Evolutionary conservation across 2,113 vertebrate species (phyloP).

Genomic region (Panurus biarmicus): DNA sequence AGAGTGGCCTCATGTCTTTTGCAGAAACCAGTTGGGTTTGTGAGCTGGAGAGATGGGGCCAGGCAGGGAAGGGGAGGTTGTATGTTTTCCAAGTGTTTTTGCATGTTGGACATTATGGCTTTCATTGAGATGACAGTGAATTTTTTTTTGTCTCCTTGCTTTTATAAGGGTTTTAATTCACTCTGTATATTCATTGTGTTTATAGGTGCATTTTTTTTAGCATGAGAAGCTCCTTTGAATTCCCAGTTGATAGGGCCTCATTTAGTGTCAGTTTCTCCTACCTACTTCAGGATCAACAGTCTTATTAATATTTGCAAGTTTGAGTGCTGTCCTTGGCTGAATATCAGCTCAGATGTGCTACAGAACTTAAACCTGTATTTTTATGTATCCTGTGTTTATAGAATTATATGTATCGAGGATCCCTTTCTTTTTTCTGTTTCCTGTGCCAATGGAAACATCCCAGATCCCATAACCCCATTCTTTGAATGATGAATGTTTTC

Average conservation of each 20-base stretch:
- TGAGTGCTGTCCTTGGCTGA: not conserved
- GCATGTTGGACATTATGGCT: not conserved
- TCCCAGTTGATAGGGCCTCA: not conserved
- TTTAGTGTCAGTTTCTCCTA: not conserved
- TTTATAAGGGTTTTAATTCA: not conserved
- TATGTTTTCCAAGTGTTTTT: not conserved
- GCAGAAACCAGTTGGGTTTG: not conserved
- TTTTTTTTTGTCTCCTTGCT: not conserved
- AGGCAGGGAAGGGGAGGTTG: not conserved
- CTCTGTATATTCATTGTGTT: not conserved
- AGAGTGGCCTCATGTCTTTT: not conserved
- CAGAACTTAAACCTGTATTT: not conserved
- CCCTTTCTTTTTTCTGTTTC: not conserved
- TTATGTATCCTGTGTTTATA: not conserved
- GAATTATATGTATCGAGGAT: not conserved
- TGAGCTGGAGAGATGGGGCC: not conserved
- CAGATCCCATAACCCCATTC: not conserved
- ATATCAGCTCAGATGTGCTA: not conserved
- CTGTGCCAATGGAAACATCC: not conserved
- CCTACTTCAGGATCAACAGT: not conserved
- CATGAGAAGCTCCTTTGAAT: not conserved
- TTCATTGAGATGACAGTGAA: not conserved
- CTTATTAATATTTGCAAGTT: not conserved
- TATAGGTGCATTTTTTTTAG: not conserved
- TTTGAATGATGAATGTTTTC: not conserved